These are phyloP conservation scores for Pseudeuparius sepicola DNA, from an alignment of 2,888 invertebrate genomes.

Conservation along the genomic window DNA sequence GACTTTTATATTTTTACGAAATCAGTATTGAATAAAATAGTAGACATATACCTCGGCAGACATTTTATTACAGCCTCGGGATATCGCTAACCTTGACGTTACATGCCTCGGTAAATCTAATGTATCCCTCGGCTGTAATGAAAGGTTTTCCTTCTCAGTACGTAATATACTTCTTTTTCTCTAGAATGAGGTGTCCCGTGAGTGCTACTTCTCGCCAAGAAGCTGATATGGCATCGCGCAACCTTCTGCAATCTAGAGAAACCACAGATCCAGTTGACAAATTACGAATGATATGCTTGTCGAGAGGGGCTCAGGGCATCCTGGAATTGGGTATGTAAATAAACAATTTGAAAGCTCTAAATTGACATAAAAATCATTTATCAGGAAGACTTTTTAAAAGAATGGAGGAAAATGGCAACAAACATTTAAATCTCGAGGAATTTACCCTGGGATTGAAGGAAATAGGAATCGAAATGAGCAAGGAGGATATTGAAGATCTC, in stretches of 20 bases:
- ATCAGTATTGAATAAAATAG: too few relatives aligned
- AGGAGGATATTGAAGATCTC: slow-evolving; percentile 54
- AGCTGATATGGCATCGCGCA: slow-evolving; percentile 66
- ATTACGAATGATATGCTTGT: slow-evolving; percentile 71
- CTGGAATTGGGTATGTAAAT: slow-evolving; percentile 75
- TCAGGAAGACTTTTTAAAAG: slow-evolving; percentile 68
- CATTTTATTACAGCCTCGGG: too few relatives aligned
- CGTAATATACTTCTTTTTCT: too few relatives aligned
- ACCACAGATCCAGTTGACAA: slow-evolving; percentile 70
- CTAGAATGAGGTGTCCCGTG: too few relatives aligned
- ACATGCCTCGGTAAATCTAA: too few relatives aligned
- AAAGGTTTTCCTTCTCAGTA: too few relatives aligned
- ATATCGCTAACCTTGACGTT: too few relatives aligned
- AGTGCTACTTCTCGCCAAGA: slow-evolving; percentile 69
- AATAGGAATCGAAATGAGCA: slow-evolving; percentile 58
- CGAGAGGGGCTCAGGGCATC: slow-evolving; percentile 81
- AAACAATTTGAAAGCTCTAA: too few relatives aligned
- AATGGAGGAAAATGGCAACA: slow-evolving; percentile 88
- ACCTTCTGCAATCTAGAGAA: slow-evolving; percentile 42
- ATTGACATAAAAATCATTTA: too few relatives aligned
- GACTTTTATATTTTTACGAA: too few relatives aligned
- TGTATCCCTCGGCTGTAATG: too few relatives aligned
- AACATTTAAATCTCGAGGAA: slow-evolving; percentile 68
- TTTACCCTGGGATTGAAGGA: slow-evolving; percentile 71
- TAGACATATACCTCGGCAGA: too few relatives aligned